A percentile compares a stretch with the other conserved stretches of the same genome.
Evolutionary conservation across 2,113 vertebrate genomes (phyloP).

Genomic region (Apaloderma vittatum): DNA sequence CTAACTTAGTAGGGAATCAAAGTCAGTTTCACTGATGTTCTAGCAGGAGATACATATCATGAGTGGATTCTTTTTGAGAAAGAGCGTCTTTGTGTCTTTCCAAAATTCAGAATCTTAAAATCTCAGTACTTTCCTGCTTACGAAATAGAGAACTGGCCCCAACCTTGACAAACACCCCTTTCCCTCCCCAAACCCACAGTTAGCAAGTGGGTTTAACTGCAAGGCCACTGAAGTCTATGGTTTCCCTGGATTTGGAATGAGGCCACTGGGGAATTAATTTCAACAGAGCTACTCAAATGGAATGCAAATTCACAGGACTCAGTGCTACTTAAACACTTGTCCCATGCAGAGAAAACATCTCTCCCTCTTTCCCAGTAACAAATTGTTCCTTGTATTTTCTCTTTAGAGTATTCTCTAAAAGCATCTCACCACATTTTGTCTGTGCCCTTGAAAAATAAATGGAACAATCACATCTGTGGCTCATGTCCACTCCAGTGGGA

Average conservation of each 20-base stretch:
- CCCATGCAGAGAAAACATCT: neutral
- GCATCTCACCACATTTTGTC: neutral
- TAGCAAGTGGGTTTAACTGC: neutral
- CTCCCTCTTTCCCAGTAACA: neutral
- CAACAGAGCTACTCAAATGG: neutral
- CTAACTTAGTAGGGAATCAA: neutral
- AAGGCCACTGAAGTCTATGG: neutral
- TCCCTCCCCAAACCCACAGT: neutral
- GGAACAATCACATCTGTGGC: neutral
- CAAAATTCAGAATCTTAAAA: neutral
- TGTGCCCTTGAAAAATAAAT: neutral
- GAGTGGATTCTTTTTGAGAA: neutral
- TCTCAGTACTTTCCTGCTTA: neutral
- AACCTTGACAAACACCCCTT: neutral
- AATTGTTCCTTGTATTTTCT: neutral
- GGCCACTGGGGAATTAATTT: neutral
- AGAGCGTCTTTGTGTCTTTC: neutral
- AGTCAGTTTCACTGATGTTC: neutral
- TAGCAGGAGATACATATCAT: neutral
- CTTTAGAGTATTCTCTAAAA: neutral
- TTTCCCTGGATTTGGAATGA: neutral
- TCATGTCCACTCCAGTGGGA: neutral
- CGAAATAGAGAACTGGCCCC: neutral
- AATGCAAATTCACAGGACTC: neutral
- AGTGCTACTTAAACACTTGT: rapidly evolving